These are phyloP conservation scores for Eulithis testata DNA, from an alignment of 2,888 invertebrate genomes.

Conservation along the genomic window DNA sequence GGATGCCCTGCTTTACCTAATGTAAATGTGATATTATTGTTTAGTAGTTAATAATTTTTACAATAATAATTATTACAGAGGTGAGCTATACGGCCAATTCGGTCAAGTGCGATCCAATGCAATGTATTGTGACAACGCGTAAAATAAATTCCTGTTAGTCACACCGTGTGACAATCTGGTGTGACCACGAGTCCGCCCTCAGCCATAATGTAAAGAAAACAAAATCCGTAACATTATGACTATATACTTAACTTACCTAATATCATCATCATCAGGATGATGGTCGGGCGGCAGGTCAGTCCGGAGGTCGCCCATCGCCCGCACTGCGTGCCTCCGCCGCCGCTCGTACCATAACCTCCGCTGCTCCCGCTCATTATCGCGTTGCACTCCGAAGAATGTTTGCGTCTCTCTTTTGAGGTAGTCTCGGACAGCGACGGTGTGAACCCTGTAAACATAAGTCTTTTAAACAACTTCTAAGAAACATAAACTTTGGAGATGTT, in stretches of 20 bases:
- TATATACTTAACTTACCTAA: slow-evolving; percentile 66
- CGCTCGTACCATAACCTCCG: slow-evolving; percentile 92
- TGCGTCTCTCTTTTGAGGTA: slow-evolving; percentile 92
- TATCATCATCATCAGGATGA: slow-evolving; percentile 85
- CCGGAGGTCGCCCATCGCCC: slow-evolving; percentile 86
- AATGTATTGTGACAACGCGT: no score
- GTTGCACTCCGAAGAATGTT: slow-evolving; percentile 93
- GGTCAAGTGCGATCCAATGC: no score
- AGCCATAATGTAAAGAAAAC: no score
- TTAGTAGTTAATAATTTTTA: no score
- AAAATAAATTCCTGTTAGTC: no score
- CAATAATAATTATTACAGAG: no score
- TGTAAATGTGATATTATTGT: not conserved
- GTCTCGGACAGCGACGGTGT: slow-evolving; percentile 80
- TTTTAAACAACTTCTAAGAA: no score
- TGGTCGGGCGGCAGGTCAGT: slow-evolving; percentile 85
- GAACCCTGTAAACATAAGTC: slow-evolving; percentile 48
- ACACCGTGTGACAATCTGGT: no score
- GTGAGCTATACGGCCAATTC: no score
- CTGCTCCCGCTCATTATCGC: slow-evolving; percentile 89
- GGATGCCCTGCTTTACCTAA: slow-evolving; percentile 6
- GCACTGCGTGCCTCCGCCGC: slow-evolving; percentile 90
- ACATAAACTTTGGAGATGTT: no score
- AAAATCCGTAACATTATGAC: no score
- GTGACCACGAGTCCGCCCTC: no score